Conservation (phyloP, 2,113 vertebrate species). For the Nothocercus nigrocapillus region DNA sequence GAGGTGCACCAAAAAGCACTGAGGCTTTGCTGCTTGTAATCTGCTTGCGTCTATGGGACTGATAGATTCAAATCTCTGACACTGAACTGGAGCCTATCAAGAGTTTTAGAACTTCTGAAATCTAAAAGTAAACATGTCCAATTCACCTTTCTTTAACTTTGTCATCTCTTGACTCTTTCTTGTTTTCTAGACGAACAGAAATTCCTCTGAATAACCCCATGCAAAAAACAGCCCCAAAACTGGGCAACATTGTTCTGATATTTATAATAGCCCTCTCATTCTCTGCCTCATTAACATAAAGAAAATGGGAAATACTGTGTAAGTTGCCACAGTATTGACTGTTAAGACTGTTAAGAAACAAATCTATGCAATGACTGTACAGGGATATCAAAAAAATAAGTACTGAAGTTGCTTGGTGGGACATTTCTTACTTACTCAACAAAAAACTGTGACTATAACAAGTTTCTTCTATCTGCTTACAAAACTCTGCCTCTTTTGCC, state of each 20-base stretch:
- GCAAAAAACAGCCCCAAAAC: background rate
- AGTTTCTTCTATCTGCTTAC: background rate
- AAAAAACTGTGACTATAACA: background rate
- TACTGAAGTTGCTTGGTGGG: background rate
- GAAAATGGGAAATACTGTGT: background rate
- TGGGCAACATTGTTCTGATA: background rate
- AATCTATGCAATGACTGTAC: background rate
- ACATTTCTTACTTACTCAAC: background rate
- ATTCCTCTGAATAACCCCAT: background rate
- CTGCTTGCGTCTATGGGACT: background rate
- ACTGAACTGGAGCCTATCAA: background rate
- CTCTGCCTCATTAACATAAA: background rate
- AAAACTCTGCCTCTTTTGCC: background rate
- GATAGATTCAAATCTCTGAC: background rate
- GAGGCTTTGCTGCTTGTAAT: background rate
- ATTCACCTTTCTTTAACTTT: background rate
- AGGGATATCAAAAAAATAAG: background rate
- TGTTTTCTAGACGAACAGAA: background rate
- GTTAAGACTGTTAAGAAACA: background rate
- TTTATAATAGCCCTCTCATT: background rate
- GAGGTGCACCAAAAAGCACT: background rate
- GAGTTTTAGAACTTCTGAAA: background rate
- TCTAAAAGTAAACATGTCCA: background rate
- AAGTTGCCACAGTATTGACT: background rate
- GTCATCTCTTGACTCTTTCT: background rate